Base-by-base conservation (phyloP, 2,888 invertebrate genomes). In the Aspidapion aeneum region DNA sequence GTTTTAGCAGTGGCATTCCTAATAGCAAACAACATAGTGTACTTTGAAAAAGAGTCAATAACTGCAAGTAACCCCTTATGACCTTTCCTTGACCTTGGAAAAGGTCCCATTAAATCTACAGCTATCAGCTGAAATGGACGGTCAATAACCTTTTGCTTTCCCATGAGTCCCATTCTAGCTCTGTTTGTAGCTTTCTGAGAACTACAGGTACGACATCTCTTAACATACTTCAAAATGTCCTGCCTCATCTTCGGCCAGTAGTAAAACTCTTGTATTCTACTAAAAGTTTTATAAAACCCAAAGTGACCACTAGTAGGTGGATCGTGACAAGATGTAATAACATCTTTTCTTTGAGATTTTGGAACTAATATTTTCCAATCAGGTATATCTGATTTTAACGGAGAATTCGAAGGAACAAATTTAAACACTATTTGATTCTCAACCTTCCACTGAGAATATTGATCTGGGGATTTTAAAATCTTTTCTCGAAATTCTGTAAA, bases 391-490 rank as follows among this genome's bases (percentile, higher is more conserved):
- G 35, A 35, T 12, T 12, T 35, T 7, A 7, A 35, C 35, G 3
- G 3, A 35, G 35, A 7, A 3, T 35, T 35, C 35, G 12, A 35
- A 35, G 35, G 35, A 35, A 35, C 12, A 12, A 7, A 12, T 12
- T 35, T 35, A 12, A 7, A 35, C 3, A 35, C 35, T 7, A 35
- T 7, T 35, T 35, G 35, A 35, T 35, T 12, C 12, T 35, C 12
- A 35, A 35, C 35, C 18, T 57, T 57, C 22, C 49, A 63, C 21
- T 19, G 54, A 1, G 58, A 18, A 55, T n/a, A 58, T 17, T n/a
- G 20, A 17, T 54, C n/a, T n/a, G n/a, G n/a, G n/a, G n/a, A n/a
- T n/a, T n/a, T n/a, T n/a, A n/a, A n/a, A n/a, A n/a, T n/a, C 48
- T 59, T 59, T 16, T 18, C n/a, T 18, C 59, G 21, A n/a, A 59